phyloP scores from a whole-genome alignment of 64 coral and sea anemone genomes.

The Pocillopora verrucosa region DNA sequence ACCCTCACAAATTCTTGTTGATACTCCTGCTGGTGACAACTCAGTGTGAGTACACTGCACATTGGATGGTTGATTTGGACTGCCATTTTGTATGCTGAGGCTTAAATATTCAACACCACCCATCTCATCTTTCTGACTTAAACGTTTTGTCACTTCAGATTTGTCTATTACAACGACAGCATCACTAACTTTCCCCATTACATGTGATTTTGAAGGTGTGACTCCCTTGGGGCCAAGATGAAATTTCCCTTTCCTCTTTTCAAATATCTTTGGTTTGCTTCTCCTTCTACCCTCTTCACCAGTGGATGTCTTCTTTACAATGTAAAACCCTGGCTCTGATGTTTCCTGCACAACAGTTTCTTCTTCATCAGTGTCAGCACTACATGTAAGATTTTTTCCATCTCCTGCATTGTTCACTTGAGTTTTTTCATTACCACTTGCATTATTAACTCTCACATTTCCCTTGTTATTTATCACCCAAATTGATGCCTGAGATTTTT shows the following conservation, averaged over 20 bases:
- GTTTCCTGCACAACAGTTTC: background rate
- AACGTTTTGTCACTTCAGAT: background rate
- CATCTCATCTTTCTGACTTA: background rate
- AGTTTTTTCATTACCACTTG: background rate
- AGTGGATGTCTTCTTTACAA: background rate
- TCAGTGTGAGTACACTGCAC: conserved; percentile 11
- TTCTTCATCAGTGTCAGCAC: conserved; percentile 2
- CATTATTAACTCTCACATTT: conserved; percentile 3
- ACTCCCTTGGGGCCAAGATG: conserved; percentile 14
- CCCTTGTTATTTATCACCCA: conserved; percentile 20
- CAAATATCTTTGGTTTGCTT: background rate
- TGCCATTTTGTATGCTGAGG: conserved; percentile 9
- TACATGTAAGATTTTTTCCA: background rate
- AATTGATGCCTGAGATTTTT: conserved; percentile 10
- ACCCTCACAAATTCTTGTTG: conserved; percentile 3
- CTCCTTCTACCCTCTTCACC: background rate
- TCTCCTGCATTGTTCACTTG: background rate
- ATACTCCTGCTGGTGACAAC: conserved; percentile 1
- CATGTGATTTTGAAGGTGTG: conserved; percentile 5
- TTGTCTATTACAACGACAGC: background rate
- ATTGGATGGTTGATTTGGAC: background rate
- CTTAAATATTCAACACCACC: conserved; percentile 16
- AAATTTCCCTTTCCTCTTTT: conserved; percentile 6
- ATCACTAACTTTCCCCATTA: background rate
- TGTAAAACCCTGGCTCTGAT: background rate